phyloP scores from a whole-genome alignment of 2,888 invertebrate species.

The Mechanitis messenoides region DNA sequence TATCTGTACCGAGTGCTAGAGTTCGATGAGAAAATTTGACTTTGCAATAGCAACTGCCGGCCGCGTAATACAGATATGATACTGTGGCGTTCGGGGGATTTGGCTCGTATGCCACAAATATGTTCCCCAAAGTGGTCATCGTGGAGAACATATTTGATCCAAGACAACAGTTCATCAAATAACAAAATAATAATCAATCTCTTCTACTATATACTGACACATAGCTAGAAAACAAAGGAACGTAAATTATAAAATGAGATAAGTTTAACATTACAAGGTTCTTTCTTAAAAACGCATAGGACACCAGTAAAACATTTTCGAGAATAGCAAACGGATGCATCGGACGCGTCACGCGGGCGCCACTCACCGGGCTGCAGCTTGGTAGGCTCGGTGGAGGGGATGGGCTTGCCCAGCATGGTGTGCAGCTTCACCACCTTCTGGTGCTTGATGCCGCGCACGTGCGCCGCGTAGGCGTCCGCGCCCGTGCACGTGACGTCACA shows the following conservation, averaged over 20 bases:
- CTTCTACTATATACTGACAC: no score
- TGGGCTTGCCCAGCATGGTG: constrained; percentile 97
- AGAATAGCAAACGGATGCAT: background rate
- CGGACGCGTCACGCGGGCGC: background rate
- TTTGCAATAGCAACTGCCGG: constrained; percentile 51
- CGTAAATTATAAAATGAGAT: no score
- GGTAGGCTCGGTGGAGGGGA: constrained; percentile 96
- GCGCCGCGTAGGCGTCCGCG: constrained; percentile 98
- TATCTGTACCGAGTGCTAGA: constrained; percentile 65
- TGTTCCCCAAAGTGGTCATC: constrained; percentile 40
- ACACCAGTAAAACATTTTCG: background rate
- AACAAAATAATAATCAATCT: background rate
- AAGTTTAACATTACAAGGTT: background rate
- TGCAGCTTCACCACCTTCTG: constrained; percentile 98
- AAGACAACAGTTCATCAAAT: background rate
- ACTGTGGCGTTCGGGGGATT: constrained; percentile 58
- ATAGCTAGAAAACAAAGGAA: no score
- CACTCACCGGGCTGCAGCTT: constrained; percentile 78
- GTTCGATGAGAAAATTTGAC: constrained; percentile 66
- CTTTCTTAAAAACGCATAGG: background rate
- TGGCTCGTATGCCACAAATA: constrained; percentile 41
- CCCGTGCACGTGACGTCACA: constrained; percentile 99
- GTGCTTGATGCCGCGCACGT: constrained; percentile 98
- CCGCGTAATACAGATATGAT: constrained; percentile 71
- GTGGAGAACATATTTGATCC: constrained; percentile 42